These are phyloP conservation scores for Plagodis dolabraria DNA, from an alignment of 2,888 invertebrate species.

Conservation along the genomic window DNA sequence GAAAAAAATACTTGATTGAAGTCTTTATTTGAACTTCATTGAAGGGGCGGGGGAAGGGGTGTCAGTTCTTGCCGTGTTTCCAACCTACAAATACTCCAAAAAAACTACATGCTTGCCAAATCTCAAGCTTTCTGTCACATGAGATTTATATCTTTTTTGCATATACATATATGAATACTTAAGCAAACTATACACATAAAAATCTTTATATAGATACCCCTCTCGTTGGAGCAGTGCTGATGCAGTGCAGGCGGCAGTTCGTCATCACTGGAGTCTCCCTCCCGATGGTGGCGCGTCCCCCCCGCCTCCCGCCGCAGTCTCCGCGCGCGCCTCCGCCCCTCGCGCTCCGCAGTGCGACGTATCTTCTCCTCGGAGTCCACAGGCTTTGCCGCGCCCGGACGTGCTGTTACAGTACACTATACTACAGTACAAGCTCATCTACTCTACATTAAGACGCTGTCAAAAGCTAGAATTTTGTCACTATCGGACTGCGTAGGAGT, in stretches of 20 bases:
- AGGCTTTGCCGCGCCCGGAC: slow-evolving; percentile 53
- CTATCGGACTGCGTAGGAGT: too few relatives aligned
- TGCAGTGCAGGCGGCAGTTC: slow-evolving; percentile 93
- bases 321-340: slow-evolving; percentile 95
- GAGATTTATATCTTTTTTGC: neutral
- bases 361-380: slow-evolving; percentile 86
- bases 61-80: too few relatives aligned
- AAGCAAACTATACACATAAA: too few relatives aligned
- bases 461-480: too few relatives aligned
- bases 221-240: slow-evolving; percentile 80
- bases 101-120: neutral
- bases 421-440: neutral
- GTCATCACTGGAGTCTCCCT: slow-evolving; percentile 98
- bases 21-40: too few relatives aligned
- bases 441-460: too few relatives aligned
- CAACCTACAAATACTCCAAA: too few relatives aligned
- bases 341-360: slow-evolving; percentile 94
- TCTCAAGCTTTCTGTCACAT: neutral
- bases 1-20: too few relatives aligned
- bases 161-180: too few relatives aligned
- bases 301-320: slow-evolving; percentile 89
- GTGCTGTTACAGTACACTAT: slow-evolving; percentile 43
- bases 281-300: slow-evolving; percentile 87
- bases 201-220: slow-evolving; percentile 45
- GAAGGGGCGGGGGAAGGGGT: too few relatives aligned